Evolutionary conservation across 2,113 vertebrate genomes (phyloP).

Genomic region (Emydocephalus ijimae): DNA sequence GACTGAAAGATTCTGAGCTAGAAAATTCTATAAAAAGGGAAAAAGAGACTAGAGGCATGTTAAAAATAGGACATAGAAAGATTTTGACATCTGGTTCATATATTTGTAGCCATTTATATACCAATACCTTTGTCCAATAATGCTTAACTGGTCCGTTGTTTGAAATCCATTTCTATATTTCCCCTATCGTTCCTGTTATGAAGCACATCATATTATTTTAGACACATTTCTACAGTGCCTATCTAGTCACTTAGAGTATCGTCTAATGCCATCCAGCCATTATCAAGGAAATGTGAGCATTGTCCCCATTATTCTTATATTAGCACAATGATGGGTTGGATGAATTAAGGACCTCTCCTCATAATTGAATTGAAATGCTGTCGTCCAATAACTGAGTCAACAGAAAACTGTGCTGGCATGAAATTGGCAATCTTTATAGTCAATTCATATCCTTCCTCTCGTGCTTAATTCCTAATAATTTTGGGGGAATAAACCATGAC

Average conservation of each 20-base stretch:
- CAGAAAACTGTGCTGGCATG: neutral
- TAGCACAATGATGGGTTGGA: neutral
- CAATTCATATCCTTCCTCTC: neutral
- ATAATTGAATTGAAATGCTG: neutral
- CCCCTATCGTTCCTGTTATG: neutral
- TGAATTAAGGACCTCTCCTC: neutral
- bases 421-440: neutral
- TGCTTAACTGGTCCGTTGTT: neutral
- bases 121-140: neutral
- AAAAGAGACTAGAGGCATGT: neutral
- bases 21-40: neutral
- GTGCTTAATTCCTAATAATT: neutral
- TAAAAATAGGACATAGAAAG: neutral
- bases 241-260: neutral
- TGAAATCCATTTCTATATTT: neutral
- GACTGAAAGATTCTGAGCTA: neutral
- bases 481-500: neutral
- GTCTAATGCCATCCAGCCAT: neutral
- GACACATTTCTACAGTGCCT: neutral
- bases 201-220: conserved; percentile 32
- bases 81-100: neutral
- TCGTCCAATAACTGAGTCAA: neutral
- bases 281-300: neutral
- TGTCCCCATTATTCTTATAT: neutral
- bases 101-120: neutral